phyloP scores from a whole-genome alignment of 1,140 invertebrate species.

The Leucophenga varia region DNA sequence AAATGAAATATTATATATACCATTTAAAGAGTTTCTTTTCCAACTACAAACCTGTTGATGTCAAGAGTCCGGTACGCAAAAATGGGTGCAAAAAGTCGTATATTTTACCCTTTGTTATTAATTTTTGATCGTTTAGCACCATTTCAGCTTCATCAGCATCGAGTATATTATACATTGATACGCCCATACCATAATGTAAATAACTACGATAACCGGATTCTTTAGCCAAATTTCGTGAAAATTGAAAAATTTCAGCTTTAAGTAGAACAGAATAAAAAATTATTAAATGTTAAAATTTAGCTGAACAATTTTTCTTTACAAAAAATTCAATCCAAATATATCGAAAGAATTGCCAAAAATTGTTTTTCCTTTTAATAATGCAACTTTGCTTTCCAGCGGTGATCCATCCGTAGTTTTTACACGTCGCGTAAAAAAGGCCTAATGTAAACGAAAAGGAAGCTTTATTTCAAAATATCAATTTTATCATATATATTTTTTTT shows the following conservation, averaged over 20 bases:
- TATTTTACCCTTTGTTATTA: slow-evolving; percentile 17
- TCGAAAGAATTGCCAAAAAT: not conserved
- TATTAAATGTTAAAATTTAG: no score
- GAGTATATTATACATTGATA: slow-evolving; percentile 12
- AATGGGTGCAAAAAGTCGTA: slow-evolving; percentile 64
- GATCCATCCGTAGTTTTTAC: slow-evolving; percentile 13
- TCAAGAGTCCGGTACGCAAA: slow-evolving; percentile 65
- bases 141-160: slow-evolving; percentile 17
- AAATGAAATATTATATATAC: no score
- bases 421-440: slow-evolving; percentile 2
- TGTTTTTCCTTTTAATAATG: not conserved
- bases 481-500: no score
- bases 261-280: no score
- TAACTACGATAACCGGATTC: no score
- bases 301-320: not conserved
- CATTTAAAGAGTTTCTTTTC: no score
- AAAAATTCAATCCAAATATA: not conserved
- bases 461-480: no score
- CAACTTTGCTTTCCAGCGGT: slow-evolving; percentile 6
- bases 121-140: slow-evolving; percentile 12
- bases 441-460: no score
- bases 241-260: no score
- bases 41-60: slow-evolving; percentile 64
- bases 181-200: slow-evolving; percentile 9
- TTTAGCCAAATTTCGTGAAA: no score